Conservation (phyloP, 2,888 invertebrate species). For the Platynereis dumerilii region DNA sequence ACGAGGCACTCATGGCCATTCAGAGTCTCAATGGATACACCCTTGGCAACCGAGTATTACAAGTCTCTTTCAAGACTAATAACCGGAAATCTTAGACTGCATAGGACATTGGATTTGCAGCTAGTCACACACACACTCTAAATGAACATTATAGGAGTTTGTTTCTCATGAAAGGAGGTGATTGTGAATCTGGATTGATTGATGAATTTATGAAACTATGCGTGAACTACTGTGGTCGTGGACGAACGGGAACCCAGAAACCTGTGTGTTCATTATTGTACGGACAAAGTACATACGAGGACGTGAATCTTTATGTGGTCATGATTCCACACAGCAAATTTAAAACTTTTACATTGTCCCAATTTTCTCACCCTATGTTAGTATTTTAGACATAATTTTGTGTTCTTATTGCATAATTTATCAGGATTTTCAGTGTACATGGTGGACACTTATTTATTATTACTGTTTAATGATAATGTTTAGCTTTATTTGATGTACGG, state of each 20-base stretch:
- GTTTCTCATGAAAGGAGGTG: too few relatives aligned
- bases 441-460: conserved; percentile 27
- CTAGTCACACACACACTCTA: too few relatives aligned
- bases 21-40: conserved; percentile 96
- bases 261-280: conserved; percentile 6
- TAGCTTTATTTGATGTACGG: conserved; percentile 26
- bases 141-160: too few relatives aligned
- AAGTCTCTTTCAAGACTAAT: conserved; percentile 92
- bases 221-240: conserved; percentile 7
- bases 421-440: conserved; percentile 27
- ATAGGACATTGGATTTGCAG: too few relatives aligned
- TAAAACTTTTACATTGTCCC: conserved; percentile 30
- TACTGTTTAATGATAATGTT: conserved; percentile 20
- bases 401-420: conserved; percentile 28
- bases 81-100: conserved; percentile 67
- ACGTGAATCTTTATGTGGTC: conserved; percentile 23
- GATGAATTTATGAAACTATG: conserved; percentile 3
- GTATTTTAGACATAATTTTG: conserved; percentile 25
- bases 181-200: too few relatives aligned
- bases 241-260: neutral
- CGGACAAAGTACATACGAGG: neutral
- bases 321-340: conserved; percentile 28
- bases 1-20: conserved; percentile 94
- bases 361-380: conserved; percentile 22
- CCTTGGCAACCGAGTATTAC: conserved; percentile 91